A percentile compares a stretch with the other conserved stretches of the same genome.
phyloP scores from a whole-genome alignment of 2,888 invertebrate genomes.

The Sepiola atlantica region DNA sequence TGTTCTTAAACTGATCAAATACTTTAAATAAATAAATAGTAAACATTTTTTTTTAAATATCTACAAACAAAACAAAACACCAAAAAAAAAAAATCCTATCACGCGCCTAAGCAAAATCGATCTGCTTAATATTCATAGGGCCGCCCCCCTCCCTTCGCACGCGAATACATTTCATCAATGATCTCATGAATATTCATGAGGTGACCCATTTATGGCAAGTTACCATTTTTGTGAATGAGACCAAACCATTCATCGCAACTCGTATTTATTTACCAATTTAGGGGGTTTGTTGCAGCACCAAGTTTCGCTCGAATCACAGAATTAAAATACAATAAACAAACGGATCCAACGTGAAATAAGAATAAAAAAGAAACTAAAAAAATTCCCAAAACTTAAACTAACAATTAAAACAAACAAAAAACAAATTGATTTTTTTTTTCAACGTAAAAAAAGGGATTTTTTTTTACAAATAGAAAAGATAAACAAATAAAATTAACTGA shows the following conservation, averaged over 20 bases:
- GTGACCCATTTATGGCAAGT: not conserved
- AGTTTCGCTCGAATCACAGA: not conserved
- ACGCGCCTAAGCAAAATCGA: not conserved
- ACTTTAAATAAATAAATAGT: not conserved
- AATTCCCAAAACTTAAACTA: not conserved
- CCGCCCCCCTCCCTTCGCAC: not conserved
- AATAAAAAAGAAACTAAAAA: not conserved
- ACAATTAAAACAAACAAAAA: not conserved
- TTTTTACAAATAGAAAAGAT: not conserved
- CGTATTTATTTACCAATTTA: not conserved
- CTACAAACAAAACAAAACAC: not conserved
- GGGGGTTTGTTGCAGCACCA: not conserved
- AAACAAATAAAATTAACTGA: not conserved
- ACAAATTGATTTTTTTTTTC: not conserved
- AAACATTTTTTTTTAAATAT: not conserved
- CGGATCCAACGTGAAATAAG: not conserved
- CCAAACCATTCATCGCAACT: not conserved
- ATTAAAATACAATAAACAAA: not conserved
- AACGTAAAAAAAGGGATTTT: not conserved
- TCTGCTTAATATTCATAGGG: slow-evolving; percentile 15
- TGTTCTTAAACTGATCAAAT: not conserved
- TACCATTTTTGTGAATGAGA: slow-evolving; percentile 13
- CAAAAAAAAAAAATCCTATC: not conserved
- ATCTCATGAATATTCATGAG: slow-evolving; percentile 15
- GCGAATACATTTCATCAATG: not conserved